These are phyloP conservation scores for Adelges cooleyi DNA, from an alignment of 1,140 invertebrate species.

Conservation along the genomic window DNA sequence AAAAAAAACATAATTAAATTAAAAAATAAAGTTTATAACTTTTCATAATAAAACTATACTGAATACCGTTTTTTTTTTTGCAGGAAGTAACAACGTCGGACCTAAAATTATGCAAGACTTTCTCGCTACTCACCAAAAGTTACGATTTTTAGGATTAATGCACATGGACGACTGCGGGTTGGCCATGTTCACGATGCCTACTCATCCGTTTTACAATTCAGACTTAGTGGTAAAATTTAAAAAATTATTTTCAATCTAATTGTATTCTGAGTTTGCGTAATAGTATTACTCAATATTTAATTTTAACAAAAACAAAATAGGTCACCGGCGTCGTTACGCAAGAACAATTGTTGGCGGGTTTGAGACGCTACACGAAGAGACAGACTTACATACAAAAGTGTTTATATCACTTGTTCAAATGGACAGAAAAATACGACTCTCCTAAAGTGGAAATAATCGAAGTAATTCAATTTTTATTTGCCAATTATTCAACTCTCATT, in stretches of 20 bases:
- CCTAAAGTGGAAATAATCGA: slow-evolving; percentile 54
- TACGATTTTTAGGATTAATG: slow-evolving; percentile 52
- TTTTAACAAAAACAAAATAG: slow-evolving; percentile 38
- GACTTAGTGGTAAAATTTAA: slow-evolving; percentile 42
- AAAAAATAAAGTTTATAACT: too few species aligned
- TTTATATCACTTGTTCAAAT: slow-evolving; percentile 57
- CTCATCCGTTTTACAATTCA: slow-evolving; percentile 40
- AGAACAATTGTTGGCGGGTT: slow-evolving; percentile 50
- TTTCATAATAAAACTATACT: too few species aligned
- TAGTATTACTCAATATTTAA: not conserved
- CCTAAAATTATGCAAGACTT: slow-evolving; percentile 43
- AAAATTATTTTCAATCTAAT: slow-evolving; percentile 37
- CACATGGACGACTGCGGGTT: slow-evolving; percentile 49
- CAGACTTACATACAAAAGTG: slow-evolving; percentile 58
- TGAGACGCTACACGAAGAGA: slow-evolving; percentile 50
- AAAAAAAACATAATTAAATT: too few species aligned
- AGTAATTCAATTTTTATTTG: slow-evolving; percentile 32
- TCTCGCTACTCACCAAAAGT: slow-evolving; percentile 41
- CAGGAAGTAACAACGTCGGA: slow-evolving; percentile 47
- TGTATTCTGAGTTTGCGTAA: slow-evolving; percentile 41
- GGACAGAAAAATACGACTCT: slow-evolving; percentile 46
- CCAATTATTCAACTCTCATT: not conserved
- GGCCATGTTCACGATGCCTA: slow-evolving; percentile 44
- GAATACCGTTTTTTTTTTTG: too few species aligned
- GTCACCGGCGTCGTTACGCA: slow-evolving; percentile 52